Base-by-base conservation (phyloP, 2,888 invertebrate genomes). In the Drosophila picticornis region DNA sequence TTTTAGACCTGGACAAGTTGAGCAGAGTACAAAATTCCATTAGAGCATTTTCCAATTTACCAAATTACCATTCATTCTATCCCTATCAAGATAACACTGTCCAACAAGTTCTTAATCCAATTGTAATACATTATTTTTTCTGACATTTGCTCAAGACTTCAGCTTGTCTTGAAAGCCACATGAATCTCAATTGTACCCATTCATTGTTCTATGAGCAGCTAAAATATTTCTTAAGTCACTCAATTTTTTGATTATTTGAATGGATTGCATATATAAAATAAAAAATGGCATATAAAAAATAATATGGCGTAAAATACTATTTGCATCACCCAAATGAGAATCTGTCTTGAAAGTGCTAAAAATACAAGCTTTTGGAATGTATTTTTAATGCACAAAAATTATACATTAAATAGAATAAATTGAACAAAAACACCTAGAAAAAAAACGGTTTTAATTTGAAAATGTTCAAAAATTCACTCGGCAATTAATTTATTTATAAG, bases 11-110 rank as follows among this genome's bases (percentile, higher is more conserved):
- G 32, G 40, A 13, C 56, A 67, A 63, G 40, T 57, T 48, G 74
- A 38, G 13, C 70, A 48, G 29, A 50, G 52, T 48, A 65, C 57
- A 48, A 55, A 69, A 64, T 81, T 81, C 57, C 60, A 79, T 80
- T 77, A 51, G 38, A 25, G n/a, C 72, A 72, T 53, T 75, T 76
- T 43, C 59, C 67, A 69, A 75, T 58, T 74, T 64, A 40, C 55
- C 58, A 63, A 67, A 68, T 63, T 80, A 40, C 51, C 66, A 69
- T 58, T 58, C 27, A 70, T 29, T 27, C 27, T 5, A 36, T 31
- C 0, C 34, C 1, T 4, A 46, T 25, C n/a, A 11, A 13, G 46
- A 22, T 25, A 51, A 64, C 66, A 66, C 66, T 66, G 11, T 4
- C 25, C 31, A 25, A 38, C 64, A 62, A 11, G 19, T 19, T 46